Evolutionary conservation across 37 sponge, comb jelly and placozoan species (phyloP), one percentile per base, ranked within the genome.

Genomic region (Dysidea cf. avara): DNA sequence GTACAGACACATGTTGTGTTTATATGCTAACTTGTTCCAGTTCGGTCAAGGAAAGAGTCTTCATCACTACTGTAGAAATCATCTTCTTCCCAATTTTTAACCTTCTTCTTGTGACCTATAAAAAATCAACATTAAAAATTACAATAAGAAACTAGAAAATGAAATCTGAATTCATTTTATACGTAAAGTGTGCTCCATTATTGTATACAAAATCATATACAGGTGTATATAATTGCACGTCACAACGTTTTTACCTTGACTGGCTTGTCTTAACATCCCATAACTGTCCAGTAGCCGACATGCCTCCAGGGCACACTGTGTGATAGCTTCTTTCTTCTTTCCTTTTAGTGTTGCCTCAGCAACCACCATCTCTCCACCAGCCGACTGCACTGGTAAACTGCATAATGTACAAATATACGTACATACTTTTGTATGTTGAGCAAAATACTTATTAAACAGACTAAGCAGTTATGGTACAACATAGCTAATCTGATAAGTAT

Each of bases 31-130:
- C 86, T 39, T 2, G 72, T 80, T 64, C 99, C 99, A 28, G 99
- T 97, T 39, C 99, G 64, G 57, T 97, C 99, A 16, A 94, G 83
- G 68, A 97, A 97, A 55, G 80, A 80, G 61, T 97, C 99, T 37
- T 97, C 99, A 77, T 97, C 99, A 61, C 96, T 94, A 84, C 89
- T 87, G 50, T 96, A 96, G 66, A 78, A 95, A 49, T 92, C 96
- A 51, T 92, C 80, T 54, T 95, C 89, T 56, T 81, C 96, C 93
- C 91, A 87, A 34, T 83, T 81, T 39, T 51, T 75, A 3, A 26
- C 29, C 66, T 75, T 70, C 35, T 74, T 61, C 39, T 86, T 86
- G 12, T 48, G 75, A 28, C 65, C 88, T 86, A 76, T 7, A 22
- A 26, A 61, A 2, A 51, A 16, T 26, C 39, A 71, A 29, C 2